These are phyloP conservation scores for Malthinus flaveolus DNA, from an alignment of 2,888 invertebrate genomes.

Conservation along the genomic window DNA sequence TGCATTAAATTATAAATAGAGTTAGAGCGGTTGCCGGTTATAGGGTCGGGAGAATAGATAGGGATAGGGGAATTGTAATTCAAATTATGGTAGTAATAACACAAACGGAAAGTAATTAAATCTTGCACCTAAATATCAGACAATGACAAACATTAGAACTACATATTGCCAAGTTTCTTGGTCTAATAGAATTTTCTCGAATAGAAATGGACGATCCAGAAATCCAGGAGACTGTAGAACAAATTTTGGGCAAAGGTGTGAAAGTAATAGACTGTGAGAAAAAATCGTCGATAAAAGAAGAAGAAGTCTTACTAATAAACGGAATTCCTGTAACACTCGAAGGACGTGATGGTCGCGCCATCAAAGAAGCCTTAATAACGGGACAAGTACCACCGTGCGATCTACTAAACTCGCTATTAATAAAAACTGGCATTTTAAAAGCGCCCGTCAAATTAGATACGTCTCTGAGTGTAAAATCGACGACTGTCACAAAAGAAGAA, in stretches of 20 bases:
- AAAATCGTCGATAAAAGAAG: constrained; percentile 70
- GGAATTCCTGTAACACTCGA: constrained; percentile 70
- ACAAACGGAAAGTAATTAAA: too few relatives aligned
- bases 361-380: constrained; percentile 68
- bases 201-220: constrained; percentile 68
- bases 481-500: constrained; percentile 71
- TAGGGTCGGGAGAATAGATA: too few relatives aligned
- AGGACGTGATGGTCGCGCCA: constrained; percentile 69
- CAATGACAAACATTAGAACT: background rate
- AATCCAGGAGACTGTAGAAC: constrained; percentile 74
- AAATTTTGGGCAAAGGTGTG: constrained; percentile 71
- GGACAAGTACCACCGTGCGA: constrained; percentile 74
- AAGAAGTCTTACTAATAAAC: constrained; percentile 72
- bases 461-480: constrained; percentile 70
- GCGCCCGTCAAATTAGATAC: constrained; percentile 73
- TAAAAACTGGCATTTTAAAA: constrained; percentile 66
- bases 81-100: too few relatives aligned
- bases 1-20: too few relatives aligned
- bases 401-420: constrained; percentile 68
- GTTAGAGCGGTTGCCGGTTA: too few relatives aligned
- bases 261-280: constrained; percentile 75
- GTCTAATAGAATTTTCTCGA: background rate
- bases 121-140: background rate
- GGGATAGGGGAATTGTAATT: too few relatives aligned
- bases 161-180: too few relatives aligned